Percentiles rank a stretch among this genome's conserved stretches.
Evolutionary conservation across 2,113 vertebrate species (phyloP).

Genomic region (Elaphurus davidianus): DNA sequence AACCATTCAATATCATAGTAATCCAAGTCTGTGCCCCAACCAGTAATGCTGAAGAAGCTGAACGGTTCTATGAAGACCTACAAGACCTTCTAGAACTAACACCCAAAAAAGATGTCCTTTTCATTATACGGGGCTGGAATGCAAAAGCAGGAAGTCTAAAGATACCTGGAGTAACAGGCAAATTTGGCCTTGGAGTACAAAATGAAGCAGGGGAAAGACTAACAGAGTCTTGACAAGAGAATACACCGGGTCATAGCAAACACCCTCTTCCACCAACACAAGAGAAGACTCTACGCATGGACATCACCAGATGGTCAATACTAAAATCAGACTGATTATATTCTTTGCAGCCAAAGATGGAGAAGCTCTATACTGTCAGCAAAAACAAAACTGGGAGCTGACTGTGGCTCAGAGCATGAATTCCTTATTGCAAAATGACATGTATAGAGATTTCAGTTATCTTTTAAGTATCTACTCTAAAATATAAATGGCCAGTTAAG

Average conservation of each 20-base stretch:
- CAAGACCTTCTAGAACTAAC: neutral
- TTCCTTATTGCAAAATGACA: neutral
- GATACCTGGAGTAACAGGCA: neutral
- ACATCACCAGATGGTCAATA: neutral
- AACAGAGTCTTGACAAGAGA: neutral
- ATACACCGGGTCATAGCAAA: neutral
- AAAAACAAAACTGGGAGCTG: neutral
- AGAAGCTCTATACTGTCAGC: neutral
- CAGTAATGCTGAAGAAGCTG: neutral
- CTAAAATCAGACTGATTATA: neutral
- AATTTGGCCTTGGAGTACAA: neutral
- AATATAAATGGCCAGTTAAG: neutral
- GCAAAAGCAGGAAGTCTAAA: neutral
- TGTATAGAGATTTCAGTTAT: neutral
- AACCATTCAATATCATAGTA: neutral
- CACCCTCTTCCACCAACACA: neutral
- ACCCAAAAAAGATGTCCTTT: neutral
- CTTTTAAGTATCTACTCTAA: neutral
- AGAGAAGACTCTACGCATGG: neutral
- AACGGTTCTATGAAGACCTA: neutral
- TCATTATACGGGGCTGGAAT: neutral
- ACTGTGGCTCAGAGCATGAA: neutral
- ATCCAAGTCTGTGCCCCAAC: neutral
- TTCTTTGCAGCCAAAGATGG: neutral
- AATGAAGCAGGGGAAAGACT: neutral